Base-by-base conservation (phyloP, 2,797 vertebrate species). In the Fringilla coelebs region DNA sequence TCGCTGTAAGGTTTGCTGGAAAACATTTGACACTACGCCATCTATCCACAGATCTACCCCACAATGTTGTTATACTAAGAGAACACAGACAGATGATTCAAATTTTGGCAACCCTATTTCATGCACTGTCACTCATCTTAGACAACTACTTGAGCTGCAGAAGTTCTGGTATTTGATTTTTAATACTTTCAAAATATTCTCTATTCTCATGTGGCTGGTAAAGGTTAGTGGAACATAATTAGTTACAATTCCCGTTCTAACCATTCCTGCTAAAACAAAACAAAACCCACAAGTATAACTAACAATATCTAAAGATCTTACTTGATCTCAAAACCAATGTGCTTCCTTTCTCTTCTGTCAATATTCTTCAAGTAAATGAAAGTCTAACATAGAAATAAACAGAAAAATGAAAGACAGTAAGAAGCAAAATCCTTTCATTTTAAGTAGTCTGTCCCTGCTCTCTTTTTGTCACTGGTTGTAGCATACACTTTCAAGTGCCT, bases 41-140 rank as follows among this genome's bases (percentile, higher is more conserved):
- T 54, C 73, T 66, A 62, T 75, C 40, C n/a, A 54, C 52, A 77
- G 25, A 61, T 49, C 18, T 70, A 78, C n/a, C n/a, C 43, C 2
- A 0, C 51, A 62, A 72, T 34, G 54, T 43, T 79, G 24, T 75
- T 89, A 77, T 85, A 91, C 46, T 88, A 58, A 78, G 57, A 72
- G 31, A 84, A 81, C 31, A 75, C 32, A 74, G 51, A 76, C 55
- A 73, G 38, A 77, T 57, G 48, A 65, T 72, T 94, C 77, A 86
- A 31, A 54, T 93, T 90, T 96, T 93, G 70, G 46, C 62, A 89
- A 63, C 85, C 24, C 29, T 87, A 71, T 93, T 95, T 88, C 78
- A 80, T 89, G 68, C 36, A 26, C 22, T 95, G 77, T 73, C 89
- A 94, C 61, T 94, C 48, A 82, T 73, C 38, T 84, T 58, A 89